Base-by-base conservation (phyloP, 2,888 invertebrate species). In the Ditylenchus weischeri region DNA sequence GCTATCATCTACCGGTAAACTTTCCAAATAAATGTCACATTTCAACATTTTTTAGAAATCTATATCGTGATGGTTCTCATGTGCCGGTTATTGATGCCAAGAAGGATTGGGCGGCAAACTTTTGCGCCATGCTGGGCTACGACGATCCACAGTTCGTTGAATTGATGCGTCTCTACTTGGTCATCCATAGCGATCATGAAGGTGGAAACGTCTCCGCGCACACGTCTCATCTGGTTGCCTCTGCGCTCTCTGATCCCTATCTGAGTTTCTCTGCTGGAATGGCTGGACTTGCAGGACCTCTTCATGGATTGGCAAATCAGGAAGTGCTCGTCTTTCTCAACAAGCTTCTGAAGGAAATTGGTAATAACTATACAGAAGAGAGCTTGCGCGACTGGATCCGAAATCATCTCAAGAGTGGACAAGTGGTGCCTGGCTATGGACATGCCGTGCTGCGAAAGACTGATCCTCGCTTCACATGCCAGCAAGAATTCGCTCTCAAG, bases 141-240 rank as follows among this genome's bases (percentile, higher is more conserved):
- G 86, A 87, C 65, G 88, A 91, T 83, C 87, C 89, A 4, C 83
- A 87, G 71, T 94, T 94, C 86, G 89, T 90, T 60, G 94, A 94
- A 85, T 88, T 94, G 63, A 90, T 94, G 90, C 87, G 94, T 66
- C 87, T 94, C 47, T 94, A 94, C 85, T 88, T 94, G 62, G 70
- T 76, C 57, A 78, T 80, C 62, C 78, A 79, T 83, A 91, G 91
- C 86, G 93, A 94, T 84, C 93, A 94, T 86, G 93, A 94, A 48
- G 93, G 93, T 76, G 93, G 94, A 77, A 94, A 94, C 84, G 94
- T 95, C 7, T 92, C 92, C 11, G 94, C 94, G 4, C 94, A 94
- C 85, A 90, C 93, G 0, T 90, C 90, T 18, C 94, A 94, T 85
- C 86, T 95, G 84, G 93, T 94, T 5, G 93, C 91, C 49, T 93